A percentile compares a stretch with the other conserved stretches of the same genome.
Evolutionary conservation across 2,113 vertebrate genomes (phyloP).

Genomic region (Apodemus speciosus): DNA sequence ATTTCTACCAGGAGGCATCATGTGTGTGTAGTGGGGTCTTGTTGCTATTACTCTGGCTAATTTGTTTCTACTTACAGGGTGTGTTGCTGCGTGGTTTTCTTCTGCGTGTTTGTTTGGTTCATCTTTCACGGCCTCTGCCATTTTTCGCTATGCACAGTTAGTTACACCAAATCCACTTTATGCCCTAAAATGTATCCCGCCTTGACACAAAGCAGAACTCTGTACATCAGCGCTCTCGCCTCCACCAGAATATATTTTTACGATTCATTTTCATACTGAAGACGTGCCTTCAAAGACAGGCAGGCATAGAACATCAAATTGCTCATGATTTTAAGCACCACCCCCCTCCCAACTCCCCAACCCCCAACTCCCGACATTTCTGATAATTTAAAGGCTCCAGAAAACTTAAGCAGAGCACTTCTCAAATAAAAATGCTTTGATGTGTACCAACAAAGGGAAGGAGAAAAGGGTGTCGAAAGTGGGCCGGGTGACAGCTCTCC

Average conservation of each 20-base stretch:
- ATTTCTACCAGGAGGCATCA: background rate
- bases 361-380: background rate
- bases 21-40: background rate
- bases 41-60: background rate
- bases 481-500: conserved; percentile 62
- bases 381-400: conserved; percentile 62
- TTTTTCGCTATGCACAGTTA: background rate
- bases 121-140: background rate
- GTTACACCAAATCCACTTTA: background rate
- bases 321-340: conserved; percentile 45
- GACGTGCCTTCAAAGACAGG: conserved; percentile 62
- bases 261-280: conserved; percentile 71
- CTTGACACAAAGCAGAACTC: background rate
- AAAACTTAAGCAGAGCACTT: conserved; percentile 57
- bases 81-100: conserved; percentile 1
- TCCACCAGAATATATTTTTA: conserved; percentile 56
- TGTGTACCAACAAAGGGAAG: conserved; percentile 20
- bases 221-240: conserved; percentile 22
- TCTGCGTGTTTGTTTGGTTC: background rate
- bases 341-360: too few species aligned
- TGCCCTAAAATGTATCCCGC: background rate
- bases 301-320: conserved; percentile 54
- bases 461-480: conserved; percentile 32
- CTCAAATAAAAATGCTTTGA: conserved; percentile 61
- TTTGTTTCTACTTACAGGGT: conserved; percentile 28